A percentile compares a stretch with the other conserved stretches of the same genome.
Evolutionary conservation across 2,888 invertebrate genomes (phyloP).

Genomic region (Hololepta plana): DNA sequence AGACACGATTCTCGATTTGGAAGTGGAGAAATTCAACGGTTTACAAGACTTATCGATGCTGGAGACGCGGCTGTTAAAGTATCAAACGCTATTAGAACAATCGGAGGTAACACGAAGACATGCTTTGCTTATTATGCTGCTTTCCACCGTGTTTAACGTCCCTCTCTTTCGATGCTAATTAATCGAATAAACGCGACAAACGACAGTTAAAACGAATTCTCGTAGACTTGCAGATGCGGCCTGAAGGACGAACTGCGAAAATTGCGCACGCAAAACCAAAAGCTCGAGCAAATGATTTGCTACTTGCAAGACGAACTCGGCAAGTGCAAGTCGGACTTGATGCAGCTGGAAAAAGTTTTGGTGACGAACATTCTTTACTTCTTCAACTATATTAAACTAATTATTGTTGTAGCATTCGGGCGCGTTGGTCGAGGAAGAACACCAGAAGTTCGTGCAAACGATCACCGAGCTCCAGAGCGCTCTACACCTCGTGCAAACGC

Average conservation of each 20-base stretch:
- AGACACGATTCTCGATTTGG: constrained; percentile 21
- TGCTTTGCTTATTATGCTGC: too few species aligned
- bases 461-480: too few species aligned
- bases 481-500: too few species aligned
- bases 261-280: constrained; percentile 8
- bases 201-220: too few species aligned
- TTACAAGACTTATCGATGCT: constrained; percentile 21
- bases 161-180: too few species aligned
- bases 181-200: too few species aligned
- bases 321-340: constrained; percentile 10
- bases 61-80: constrained; percentile 20
- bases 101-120: constrained; percentile 18
- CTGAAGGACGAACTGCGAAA: constrained; percentile 9
- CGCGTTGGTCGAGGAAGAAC: too few species aligned
- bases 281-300: constrained; percentile 9
- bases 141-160: too few species aligned
- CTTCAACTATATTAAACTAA: too few species aligned
- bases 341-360: constrained; percentile 9
- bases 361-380: constrained; percentile 9
- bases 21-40: constrained; percentile 21
- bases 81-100: constrained; percentile 17
- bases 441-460: too few species aligned
- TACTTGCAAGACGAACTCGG: constrained; percentile 9
- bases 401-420: too few species aligned
- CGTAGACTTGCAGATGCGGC: constrained; percentile 4